Conservation (phyloP, 1,140 invertebrate genomes). For the Oscheius sp. region DNA sequence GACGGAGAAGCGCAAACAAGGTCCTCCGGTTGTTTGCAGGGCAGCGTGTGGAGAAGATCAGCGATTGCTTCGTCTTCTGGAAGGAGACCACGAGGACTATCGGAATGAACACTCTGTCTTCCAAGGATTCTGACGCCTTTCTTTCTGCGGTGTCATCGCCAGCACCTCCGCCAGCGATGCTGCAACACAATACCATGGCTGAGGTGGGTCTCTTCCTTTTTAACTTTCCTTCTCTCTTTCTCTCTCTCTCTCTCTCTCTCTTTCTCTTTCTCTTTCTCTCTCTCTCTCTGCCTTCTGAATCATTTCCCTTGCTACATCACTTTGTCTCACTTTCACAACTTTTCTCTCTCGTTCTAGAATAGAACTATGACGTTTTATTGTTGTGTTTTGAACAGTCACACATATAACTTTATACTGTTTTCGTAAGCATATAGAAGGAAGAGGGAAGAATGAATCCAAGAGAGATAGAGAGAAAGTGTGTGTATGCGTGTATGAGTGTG, state of each 20-base stretch:
- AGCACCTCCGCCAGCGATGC: background rate
- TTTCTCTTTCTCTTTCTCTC: background rate
- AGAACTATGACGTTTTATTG: too few species aligned
- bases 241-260: background rate
- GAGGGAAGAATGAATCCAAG: too few species aligned
- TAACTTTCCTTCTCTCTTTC: background rate
- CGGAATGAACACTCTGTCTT: conserved; percentile 18
- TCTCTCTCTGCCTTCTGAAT: too few species aligned
- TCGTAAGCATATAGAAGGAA: too few species aligned
- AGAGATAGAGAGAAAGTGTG: too few species aligned
- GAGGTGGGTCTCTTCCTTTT: background rate
- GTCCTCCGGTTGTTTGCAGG: conserved; percentile 10
- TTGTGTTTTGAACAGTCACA: too few species aligned
- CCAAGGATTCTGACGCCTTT: conserved; percentile 7
- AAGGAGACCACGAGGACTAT: conserved; percentile 7
- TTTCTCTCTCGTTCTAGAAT: too few species aligned
- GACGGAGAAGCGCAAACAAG: background rate
- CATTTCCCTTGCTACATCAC: too few species aligned
- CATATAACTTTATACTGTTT: too few species aligned
- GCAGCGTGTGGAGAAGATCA: conserved; percentile 15
- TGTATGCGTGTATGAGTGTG: too few species aligned
- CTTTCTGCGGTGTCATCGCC: background rate
- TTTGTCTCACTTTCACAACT: too few species aligned
- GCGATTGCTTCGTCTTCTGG: conserved; percentile 19
- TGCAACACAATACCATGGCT: conserved; percentile 2